A percentile compares a stretch with the other conserved stretches of the same genome.
phyloP scores from a whole-genome alignment of 2,113 vertebrate species.

The Aptenodytes forsteri region DNA sequence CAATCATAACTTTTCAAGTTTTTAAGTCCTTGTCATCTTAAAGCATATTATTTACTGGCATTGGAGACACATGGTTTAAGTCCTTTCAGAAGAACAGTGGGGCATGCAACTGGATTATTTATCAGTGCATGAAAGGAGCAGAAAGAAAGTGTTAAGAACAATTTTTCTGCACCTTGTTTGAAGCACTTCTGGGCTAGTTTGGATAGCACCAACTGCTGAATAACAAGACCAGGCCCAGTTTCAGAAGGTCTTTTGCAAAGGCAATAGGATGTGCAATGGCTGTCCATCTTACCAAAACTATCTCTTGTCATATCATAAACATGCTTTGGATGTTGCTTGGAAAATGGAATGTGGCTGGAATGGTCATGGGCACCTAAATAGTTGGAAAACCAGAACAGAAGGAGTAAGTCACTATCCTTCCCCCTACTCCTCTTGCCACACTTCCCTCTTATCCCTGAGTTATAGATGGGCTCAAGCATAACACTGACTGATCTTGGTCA shows the following conservation, averaged over 20 bases:
- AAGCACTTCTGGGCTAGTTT: background rate
- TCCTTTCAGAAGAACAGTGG: background rate
- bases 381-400: background rate
- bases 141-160: background rate
- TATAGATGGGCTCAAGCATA: background rate
- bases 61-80: background rate
- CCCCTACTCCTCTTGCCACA: background rate
- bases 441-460: background rate
- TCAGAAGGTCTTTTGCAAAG: background rate
- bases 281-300: background rate
- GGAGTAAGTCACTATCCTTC: background rate
- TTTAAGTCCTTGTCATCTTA: background rate
- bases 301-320: background rate
- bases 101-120: background rate
- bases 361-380: background rate
- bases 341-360: background rate
- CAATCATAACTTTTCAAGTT: background rate
- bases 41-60: background rate
- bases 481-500: background rate
- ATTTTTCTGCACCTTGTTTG: background rate
- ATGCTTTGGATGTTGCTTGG: background rate
- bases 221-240: background rate
- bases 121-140: background rate
- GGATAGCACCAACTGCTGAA: background rate
- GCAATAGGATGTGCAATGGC: background rate